These are phyloP conservation scores for Plecturocebus donacophilus DNA, from an alignment of 2,113 vertebrate genomes.

Conservation along the genomic window DNA sequence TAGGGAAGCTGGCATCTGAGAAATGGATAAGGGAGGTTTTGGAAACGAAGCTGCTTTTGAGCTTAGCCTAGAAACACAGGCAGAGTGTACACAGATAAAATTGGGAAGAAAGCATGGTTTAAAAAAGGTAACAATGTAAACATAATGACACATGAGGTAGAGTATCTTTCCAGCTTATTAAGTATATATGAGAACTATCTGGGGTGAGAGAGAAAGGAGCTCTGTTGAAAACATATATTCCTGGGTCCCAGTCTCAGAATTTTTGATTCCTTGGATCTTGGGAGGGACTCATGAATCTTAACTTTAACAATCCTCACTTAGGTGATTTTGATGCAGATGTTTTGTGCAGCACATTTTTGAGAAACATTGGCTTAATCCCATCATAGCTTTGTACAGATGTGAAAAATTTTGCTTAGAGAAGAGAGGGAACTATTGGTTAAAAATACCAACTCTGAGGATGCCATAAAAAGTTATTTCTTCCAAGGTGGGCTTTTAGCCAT, in stretches of 20 bases:
- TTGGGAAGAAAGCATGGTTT: neutral
- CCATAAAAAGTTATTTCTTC: conserved; percentile 33
- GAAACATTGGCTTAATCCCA: neutral
- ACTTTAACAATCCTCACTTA: neutral
- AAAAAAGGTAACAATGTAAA: neutral
- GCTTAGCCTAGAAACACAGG: neutral
- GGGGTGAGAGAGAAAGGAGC: neutral
- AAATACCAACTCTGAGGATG: neutral
- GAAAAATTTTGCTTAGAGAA: conserved; percentile 4
- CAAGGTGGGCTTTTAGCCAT: conserved; percentile 37
- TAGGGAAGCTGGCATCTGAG: neutral
- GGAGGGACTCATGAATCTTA: neutral
- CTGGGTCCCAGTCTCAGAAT: neutral
- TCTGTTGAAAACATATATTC: neutral
- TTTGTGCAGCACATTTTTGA: neutral
- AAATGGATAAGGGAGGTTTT: neutral
- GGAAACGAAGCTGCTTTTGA: neutral
- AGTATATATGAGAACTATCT: neutral
- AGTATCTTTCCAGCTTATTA: neutral
- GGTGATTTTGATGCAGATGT: neutral
- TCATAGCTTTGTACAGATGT: neutral
- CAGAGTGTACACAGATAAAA: neutral
- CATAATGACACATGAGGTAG: neutral
- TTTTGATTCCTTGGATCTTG: neutral
- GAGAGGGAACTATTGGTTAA: neutral